phyloP scores from a whole-genome alignment of 2,888 invertebrate genomes.

The Polydrusus tereticollis region DNA sequence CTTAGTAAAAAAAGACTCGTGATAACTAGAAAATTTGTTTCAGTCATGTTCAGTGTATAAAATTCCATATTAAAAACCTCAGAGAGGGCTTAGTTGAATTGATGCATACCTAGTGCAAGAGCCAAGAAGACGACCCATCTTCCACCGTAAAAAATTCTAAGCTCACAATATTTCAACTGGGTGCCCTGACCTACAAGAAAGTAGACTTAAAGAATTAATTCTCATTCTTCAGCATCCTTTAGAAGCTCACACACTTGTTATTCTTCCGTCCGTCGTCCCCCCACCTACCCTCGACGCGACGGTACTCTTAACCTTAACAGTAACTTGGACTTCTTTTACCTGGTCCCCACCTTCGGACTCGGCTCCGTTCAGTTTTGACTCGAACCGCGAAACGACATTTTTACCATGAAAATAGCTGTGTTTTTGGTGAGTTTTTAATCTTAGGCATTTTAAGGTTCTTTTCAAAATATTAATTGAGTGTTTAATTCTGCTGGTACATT shows the following conservation, averaged over 20 bases:
- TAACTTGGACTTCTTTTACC: constrained; percentile 42
- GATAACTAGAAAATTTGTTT: too few relatives aligned
- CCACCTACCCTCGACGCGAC: constrained; percentile 9
- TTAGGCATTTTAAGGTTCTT: neutral
- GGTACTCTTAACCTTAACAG: constrained; percentile 42
- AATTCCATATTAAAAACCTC: too few relatives aligned
- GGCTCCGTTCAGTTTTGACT: constrained; percentile 35
- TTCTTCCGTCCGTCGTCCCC: constrained; percentile 32
- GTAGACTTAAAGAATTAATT: constrained; percentile 15
- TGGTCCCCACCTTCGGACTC: constrained; percentile 39
- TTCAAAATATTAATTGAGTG: neutral
- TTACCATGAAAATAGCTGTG: constrained; percentile 42
- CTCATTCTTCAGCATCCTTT: constrained; percentile 17
- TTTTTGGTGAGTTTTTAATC: constrained; percentile 44
- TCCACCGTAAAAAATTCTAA: neutral
- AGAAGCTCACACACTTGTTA: constrained; percentile 39
- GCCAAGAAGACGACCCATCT: neutral
- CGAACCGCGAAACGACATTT: constrained; percentile 42
- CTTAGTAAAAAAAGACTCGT: too few relatives aligned
- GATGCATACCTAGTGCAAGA: too few relatives aligned
- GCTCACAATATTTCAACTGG: neutral
- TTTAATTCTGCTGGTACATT: neutral
- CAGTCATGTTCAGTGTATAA: too few relatives aligned
- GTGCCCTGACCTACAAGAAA: constrained; percentile 22
- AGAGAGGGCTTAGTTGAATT: too few relatives aligned